phyloP scores from a whole-genome alignment of 64 coral and sea anemone species.

The Actinia tenebrosa region DNA sequence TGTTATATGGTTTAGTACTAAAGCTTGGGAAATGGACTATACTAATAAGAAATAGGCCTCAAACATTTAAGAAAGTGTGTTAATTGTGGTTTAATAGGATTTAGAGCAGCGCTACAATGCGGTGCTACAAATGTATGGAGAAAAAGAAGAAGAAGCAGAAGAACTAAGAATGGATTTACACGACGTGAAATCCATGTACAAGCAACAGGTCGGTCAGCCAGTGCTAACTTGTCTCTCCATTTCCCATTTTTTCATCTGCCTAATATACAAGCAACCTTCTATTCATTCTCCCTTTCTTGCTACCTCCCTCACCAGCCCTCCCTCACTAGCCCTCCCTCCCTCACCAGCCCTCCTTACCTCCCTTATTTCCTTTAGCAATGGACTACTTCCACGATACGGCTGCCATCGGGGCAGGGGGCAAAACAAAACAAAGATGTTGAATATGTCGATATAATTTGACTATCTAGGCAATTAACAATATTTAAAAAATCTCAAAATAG shows the following conservation, averaged over 20 bases:
- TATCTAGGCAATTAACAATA: no score
- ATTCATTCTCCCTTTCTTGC: background rate
- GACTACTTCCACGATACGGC: no score
- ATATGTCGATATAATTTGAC: no score
- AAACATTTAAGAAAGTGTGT: background rate
- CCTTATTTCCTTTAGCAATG: no score
- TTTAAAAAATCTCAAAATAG: no score
- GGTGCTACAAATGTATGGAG: slow-evolving; percentile 96
- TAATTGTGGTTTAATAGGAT: slow-evolving; percentile 28
- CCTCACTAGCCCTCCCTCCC: background rate
- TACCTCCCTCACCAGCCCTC: background rate
- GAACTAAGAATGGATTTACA: slow-evolving; percentile 88
- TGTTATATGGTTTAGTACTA: no score
- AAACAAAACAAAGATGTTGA: background rate
- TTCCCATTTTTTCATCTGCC: no score
- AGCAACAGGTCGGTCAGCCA: slow-evolving; percentile 57
- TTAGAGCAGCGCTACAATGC: slow-evolving; percentile 85
- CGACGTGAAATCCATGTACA: slow-evolving; percentile 98
- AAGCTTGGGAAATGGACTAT: no score
- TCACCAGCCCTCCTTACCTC: background rate
- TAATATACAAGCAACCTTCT: background rate
- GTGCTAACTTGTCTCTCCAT: no score
- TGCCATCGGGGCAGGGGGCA: no score
- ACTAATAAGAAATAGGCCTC: no score
- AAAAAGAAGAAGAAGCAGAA: slow-evolving; percentile 92